phyloP scores from a whole-genome alignment of 2,888 invertebrate genomes.

The Vesta saturnalis region DNA sequence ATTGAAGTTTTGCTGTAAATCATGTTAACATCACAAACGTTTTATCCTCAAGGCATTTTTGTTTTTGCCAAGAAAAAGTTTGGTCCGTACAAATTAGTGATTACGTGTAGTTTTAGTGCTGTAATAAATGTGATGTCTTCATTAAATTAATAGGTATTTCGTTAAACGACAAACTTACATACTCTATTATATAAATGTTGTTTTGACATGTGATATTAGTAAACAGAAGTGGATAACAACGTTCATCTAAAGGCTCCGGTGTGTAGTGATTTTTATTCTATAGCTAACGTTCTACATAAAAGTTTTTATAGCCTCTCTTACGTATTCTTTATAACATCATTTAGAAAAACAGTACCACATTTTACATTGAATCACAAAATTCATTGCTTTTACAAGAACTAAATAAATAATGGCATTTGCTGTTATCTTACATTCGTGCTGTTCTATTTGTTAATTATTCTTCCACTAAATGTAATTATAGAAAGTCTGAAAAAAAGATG shows the following conservation, averaged over 20 bases:
- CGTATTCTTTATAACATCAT: background rate
- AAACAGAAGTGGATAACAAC: background rate
- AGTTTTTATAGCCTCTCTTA: background rate
- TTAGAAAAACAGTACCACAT: slow-evolving; percentile 1
- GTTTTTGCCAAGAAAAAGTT: too few species aligned
- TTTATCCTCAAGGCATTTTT: too few species aligned
- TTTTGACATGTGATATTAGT: background rate
- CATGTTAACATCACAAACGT: too few species aligned
- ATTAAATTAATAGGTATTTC: too few species aligned
- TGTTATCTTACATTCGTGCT: background rate
- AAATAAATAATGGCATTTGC: background rate
- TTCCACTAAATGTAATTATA: too few species aligned
- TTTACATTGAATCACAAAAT: background rate
- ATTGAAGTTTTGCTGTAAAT: too few species aligned
- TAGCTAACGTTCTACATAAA: background rate
- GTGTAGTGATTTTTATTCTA: slow-evolving; percentile 1
- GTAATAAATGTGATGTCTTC: too few species aligned
- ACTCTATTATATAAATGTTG: background rate
- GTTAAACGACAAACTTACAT: too few species aligned
- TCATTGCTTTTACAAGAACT: background rate
- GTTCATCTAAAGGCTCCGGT: background rate
- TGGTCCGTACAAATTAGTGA: too few species aligned
- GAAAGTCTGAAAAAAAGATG: too few species aligned
- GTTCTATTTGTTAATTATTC: background rate
- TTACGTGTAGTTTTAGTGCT: too few species aligned